These are phyloP conservation scores for honey bee (Apis mellifera) DNA, from an alignment of 1,140 invertebrate species.

Conservation along the genomic window Amel_HAv3.1 CM009937.2:8801001-8801500, in stretches of 20 bases:
- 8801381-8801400: too few relatives aligned
- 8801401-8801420: too few relatives aligned
- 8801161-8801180: slow-evolving; percentile 89
- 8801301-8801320: too few relatives aligned
- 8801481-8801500: slow-evolving; percentile 3
- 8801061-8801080: slow-evolving; percentile 86
- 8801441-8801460: background rate
- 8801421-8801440: too few relatives aligned
- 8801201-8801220: slow-evolving; percentile 88
- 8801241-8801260: slow-evolving; percentile 91
- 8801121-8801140: slow-evolving; percentile 80
- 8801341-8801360: too few relatives aligned
- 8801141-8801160: slow-evolving; percentile 92
- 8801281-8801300: slow-evolving; percentile 51
- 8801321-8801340: too few relatives aligned
- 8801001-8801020: slow-evolving; percentile 86
- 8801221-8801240: slow-evolving; percentile 88
- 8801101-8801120: slow-evolving; percentile 83
- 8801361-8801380: too few relatives aligned
- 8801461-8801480: slow-evolving; percentile 43
- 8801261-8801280: slow-evolving; percentile 73
- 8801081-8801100: slow-evolving; percentile 88
- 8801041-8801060: slow-evolving; percentile 88
- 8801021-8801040: slow-evolving; percentile 88
- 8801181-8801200: slow-evolving; percentile 92